Conservation (phyloP, 2,888 invertebrate species). For the Poecilus cupreus region DNA sequence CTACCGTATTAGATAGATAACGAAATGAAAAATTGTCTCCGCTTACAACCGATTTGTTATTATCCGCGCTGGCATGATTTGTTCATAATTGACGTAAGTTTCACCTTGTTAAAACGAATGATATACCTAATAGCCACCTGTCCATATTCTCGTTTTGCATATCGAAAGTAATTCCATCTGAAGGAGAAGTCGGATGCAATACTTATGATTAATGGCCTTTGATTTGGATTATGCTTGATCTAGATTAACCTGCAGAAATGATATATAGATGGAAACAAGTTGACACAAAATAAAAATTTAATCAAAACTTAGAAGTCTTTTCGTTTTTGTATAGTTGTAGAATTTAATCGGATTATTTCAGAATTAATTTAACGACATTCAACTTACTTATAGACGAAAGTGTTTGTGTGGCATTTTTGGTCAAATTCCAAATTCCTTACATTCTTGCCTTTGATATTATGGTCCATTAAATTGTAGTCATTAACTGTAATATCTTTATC, state of each 20-base stretch:
- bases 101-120: constrained; percentile 33
- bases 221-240: constrained; percentile 26
- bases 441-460: constrained; percentile 12
- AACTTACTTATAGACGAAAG: neutral
- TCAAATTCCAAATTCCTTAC: neutral
- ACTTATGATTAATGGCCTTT: constrained; percentile 23
- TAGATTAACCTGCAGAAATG: constrained; percentile 32
- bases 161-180: constrained; percentile 20
- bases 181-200: constrained; percentile 24
- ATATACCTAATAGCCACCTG: constrained; percentile 30
- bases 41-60: constrained; percentile 4
- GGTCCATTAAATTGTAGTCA: constrained; percentile 34
- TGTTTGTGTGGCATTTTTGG: neutral
- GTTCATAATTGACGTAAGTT: constrained; percentile 31
- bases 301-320: constrained; percentile 17
- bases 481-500: constrained; percentile 28
- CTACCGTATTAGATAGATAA: neutral
- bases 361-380: constrained; percentile 35
- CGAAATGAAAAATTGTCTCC: neutral
- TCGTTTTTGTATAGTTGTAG: constrained; percentile 3
- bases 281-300: neutral
- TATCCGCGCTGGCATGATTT: constrained; percentile 3
- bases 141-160: constrained; percentile 32
- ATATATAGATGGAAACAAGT: constrained; percentile 3
- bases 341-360: constrained; percentile 30